Evolutionary conservation across 2,888 invertebrate species (phyloP), one percentile per base, ranked within the genome.

Genomic region (Ophion slaviceki): DNA sequence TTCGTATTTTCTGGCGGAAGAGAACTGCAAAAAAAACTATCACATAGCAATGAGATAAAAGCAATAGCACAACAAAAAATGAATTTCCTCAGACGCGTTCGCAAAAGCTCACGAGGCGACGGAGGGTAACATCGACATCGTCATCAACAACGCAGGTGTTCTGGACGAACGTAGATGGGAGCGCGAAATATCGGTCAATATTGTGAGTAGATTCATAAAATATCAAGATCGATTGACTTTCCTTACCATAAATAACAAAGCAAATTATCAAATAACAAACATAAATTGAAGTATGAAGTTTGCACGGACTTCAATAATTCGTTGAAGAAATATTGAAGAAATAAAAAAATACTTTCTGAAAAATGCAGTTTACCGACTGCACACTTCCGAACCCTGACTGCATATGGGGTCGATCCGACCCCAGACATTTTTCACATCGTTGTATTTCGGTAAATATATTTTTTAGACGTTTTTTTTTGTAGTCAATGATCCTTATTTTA

Each of bases 81-180:
- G 66, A 40, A 64, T 32, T 7, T 40, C 94, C 95, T 64, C 94
- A 96, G 97, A 96, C 93, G 96, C 96, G 20, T 97, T 97, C 90
- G 96, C 96, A 91, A 95, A 96, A 92, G 96, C 97, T 11, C 94
- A 95, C 88, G 95, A 95, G 72, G 95, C 96, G 88, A 96, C 96
- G 92, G 96, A 96, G 5, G 74, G 62, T 77, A 95, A 96, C 45
- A 94, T 97, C 87, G 97, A 97, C 92, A 96, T 97, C 86, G 96
- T 97, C 2, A 95, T 97, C 82, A 97, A 97, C 93, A 97, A 97
- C 92, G 97, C 97, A 11, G 97, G 97, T 5, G 96, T 97, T 68
- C 95, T 97, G 95, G 97, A 97, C 91, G 97, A 97, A 91, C 94
- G 96, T 87, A 95, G 96, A 90, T 97, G 97, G 97, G 96, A 97